Percentiles rank a stretch among this genome's conserved stretches.
Conservation (phyloP, 2,797 vertebrate species). For the Chaenodraco wilsoni region DNA sequence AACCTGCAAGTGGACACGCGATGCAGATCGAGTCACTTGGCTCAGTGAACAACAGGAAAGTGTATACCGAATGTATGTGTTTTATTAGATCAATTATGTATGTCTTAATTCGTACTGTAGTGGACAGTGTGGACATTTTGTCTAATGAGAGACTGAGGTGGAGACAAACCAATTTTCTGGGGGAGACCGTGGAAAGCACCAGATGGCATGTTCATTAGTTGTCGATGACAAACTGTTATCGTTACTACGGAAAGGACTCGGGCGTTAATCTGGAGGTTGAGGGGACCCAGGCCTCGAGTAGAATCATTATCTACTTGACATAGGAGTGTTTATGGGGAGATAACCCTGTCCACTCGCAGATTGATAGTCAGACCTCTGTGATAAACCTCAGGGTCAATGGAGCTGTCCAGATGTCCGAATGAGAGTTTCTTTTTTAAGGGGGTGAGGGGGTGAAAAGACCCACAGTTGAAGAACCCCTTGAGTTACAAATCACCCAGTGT, state of each 20-base stretch:
- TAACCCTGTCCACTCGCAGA: background rate
- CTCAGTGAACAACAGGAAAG: no score
- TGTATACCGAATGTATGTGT: no score
- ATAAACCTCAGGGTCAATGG: background rate
- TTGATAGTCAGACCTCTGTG: background rate
- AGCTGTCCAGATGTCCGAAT: constrained; percentile 13
- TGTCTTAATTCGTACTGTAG: background rate
- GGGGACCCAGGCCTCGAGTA: background rate
- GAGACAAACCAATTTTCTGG: background rate
- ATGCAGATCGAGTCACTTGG: no score
- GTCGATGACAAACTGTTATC: constrained; percentile 1
- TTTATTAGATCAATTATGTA: no score
- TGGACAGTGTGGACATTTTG: background rate
- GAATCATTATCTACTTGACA: constrained; percentile 2
- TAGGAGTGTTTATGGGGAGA: background rate
- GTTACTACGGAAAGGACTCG: background rate
- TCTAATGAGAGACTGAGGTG: background rate
- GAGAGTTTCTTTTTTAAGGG: background rate
- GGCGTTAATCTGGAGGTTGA: background rate
- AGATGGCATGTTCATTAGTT: background rate
- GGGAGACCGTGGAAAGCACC: background rate
- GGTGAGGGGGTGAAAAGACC: background rate
- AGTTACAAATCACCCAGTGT: background rate
- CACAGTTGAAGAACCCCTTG: constrained; percentile 4
- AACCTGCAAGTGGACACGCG: no score